Base-by-base conservation (phyloP, 1,140 invertebrate species). In the Bombus soroeensis region DNA sequence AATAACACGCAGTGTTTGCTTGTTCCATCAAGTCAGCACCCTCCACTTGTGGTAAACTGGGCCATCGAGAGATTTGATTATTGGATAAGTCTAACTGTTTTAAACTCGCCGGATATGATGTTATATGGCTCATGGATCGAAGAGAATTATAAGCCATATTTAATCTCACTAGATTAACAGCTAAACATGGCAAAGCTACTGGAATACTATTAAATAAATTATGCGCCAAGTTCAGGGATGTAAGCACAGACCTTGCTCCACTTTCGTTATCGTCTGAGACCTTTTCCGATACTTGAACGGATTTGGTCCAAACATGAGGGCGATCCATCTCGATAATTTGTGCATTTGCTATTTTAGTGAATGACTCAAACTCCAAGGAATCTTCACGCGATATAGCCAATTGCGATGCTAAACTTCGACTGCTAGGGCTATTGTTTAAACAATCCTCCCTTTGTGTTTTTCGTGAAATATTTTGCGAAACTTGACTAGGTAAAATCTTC, bases 81-180 rank as follows among this genome's bases (percentile, higher is more conserved):
- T 99, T 97, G 15, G 98, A 98, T 32, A 99, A 95, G 95, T 99
- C 99, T 3, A 99, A 94, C 93, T 99, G 98, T 88, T 98, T 98
- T 1, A 99, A 94, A 72, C 96, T 97, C 64, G 97, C 96, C 5
- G 99, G 99, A 94, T 99, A 99, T 70, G 98, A 97, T 15, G 97
- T 98, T 57, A 99, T 97, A 90, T 98, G 97, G 25, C 98, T 98
- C 97, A 99, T 98, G 0, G 97, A 97, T 70, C 97, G 86, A n/a
- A 98, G 93, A 15, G 96, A 97, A 95, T 99, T 99, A 92, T 98
- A 98, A 25, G 98, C 97, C 95, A 99, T 96, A 93, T 99, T 99
- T 1, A 99, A 96, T 57, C 98, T 96, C 0, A 98, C 97, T 32
- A 99, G 95, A 87, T 97, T 97, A 0, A 98, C 97, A 12, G 98